A percentile compares a stretch with the other conserved stretches of the same genome.
These are phyloP conservation scores for Brachionus manjavacas DNA, from an alignment of 1,140 invertebrate genomes.

Conservation along the genomic window DNA sequence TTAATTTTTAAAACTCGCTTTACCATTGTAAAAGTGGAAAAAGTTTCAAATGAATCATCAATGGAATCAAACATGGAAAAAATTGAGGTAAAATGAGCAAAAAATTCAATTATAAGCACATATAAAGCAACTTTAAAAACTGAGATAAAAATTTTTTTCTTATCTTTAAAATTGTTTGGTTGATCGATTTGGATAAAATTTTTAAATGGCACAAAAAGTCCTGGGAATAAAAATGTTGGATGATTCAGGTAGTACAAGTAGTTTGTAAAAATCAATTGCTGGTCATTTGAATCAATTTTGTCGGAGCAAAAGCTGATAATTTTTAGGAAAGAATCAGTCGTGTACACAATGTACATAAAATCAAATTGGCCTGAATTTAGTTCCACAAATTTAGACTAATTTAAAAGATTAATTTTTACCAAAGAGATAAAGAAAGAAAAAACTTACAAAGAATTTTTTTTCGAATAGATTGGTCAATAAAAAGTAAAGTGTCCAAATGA, in stretches of 20 bases:
- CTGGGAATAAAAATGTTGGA: neutral
- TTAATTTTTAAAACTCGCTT: neutral
- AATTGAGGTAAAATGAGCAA: neutral
- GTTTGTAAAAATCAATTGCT: neutral
- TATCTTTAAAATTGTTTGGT: neutral
- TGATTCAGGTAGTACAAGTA: neutral
- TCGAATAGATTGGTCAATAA: neutral
- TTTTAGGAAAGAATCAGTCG: neutral
- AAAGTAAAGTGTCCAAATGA: neutral
- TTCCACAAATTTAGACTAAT: neutral
- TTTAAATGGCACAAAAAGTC: neutral
- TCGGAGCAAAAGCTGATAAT: neutral
- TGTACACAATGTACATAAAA: neutral
- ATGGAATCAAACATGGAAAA: neutral
- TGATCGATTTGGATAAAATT: neutral
- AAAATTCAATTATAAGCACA: neutral
- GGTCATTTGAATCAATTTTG: neutral
- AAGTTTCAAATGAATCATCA: neutral
- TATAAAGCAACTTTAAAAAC: neutral
- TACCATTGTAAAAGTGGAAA: neutral
- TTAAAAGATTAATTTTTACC: neutral
- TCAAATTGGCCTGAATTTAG: neutral
- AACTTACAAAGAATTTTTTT: neutral
- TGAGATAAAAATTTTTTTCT: neutral
- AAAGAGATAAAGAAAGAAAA: neutral